Evolutionary conservation across 2,113 vertebrate species (phyloP).

Genomic region (Trochalopteron elliotii): DNA sequence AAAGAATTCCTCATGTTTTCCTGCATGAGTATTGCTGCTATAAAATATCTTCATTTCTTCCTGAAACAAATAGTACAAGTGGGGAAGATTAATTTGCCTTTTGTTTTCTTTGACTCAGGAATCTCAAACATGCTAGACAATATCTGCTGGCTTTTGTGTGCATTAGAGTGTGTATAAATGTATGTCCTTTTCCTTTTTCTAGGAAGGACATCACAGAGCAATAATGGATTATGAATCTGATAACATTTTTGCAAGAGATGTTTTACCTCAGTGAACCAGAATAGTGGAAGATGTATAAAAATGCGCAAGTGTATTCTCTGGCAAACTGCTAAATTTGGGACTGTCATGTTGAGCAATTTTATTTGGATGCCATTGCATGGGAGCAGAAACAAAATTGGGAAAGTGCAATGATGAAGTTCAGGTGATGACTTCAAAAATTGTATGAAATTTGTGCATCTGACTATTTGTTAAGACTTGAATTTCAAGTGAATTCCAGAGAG

Average conservation of each 20-base stretch:
- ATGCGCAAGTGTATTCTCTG: neutral
- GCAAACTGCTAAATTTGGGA: neutral
- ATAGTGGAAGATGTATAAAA: neutral
- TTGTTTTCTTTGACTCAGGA: neutral
- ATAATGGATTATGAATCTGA: neutral
- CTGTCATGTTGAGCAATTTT: neutral
- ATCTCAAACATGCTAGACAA: neutral
- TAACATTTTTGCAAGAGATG: neutral
- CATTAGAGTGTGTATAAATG: too few relatives aligned
- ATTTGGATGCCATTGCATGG: neutral
- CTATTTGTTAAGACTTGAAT: neutral
- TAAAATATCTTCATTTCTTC: neutral
- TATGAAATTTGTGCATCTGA: neutral
- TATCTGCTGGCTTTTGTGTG: neutral
- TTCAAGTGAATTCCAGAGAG: neutral
- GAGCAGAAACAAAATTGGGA: neutral
- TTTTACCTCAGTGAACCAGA: neutral
- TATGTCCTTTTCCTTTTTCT: neutral
- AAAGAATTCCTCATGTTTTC: neutral
- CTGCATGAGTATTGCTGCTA: neutral
- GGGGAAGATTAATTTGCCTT: neutral
- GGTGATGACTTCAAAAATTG: neutral
- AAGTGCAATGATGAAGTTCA: neutral
- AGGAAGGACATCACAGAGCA: neutral
- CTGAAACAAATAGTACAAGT: neutral